Base-by-base conservation (phyloP, 1,140 invertebrate genomes). In the Planococcus citri region DNA sequence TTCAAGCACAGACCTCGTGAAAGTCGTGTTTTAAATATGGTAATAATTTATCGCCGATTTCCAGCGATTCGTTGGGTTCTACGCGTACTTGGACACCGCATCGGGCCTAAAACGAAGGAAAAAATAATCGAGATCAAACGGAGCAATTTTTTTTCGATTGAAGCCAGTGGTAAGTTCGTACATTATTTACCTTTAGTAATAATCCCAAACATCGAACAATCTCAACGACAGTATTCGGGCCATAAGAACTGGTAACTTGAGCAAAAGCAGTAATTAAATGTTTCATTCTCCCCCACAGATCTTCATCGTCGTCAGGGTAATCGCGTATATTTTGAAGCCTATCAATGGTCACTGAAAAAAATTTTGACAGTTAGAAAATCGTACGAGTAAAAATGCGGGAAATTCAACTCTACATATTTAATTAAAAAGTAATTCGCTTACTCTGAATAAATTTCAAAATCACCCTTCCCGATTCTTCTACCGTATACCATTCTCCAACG, bases 371-470 rank as follows among this genome's bases (percentile, higher is more conserved):
- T 14, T 37, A 37, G 33, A 37, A 37, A 37, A 37, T 37, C n/a
- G n/a, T n/a, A n/a, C n/a, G n/a, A n/a, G n/a, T n/a, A n/a, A n/a
- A n/a, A n/a, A n/a, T n/a, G n/a, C n/a, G n/a, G n/a, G n/a, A n/a
- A n/a, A n/a, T n/a, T n/a, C n/a, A n/a, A n/a, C n/a, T n/a, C n/a
- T n/a, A n/a, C n/a, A n/a, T n/a, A n/a, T 33, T 33, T 33, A 33
- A 3, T 33, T 33, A 12, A 33, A 33, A 12, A 51, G 2, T 3
- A n/a, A 9, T 51, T 51, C n/a, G 41, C 41, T 51, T 25, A 64
- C 60, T 64, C 24, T 64, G 21, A 64, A 25, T 64, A 9, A 64
- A 64, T 14, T 64, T 64, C 22, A 64, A 64, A 24, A 64, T 64
- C 10, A 64, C 25, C 17, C 10, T 9, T 6, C 10, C 60, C 3